Percentiles rank a stretch among this genome's conserved stretches.
Conservation (phyloP, 2,888 invertebrate genomes). For the Scaptomyza parva region DNA sequence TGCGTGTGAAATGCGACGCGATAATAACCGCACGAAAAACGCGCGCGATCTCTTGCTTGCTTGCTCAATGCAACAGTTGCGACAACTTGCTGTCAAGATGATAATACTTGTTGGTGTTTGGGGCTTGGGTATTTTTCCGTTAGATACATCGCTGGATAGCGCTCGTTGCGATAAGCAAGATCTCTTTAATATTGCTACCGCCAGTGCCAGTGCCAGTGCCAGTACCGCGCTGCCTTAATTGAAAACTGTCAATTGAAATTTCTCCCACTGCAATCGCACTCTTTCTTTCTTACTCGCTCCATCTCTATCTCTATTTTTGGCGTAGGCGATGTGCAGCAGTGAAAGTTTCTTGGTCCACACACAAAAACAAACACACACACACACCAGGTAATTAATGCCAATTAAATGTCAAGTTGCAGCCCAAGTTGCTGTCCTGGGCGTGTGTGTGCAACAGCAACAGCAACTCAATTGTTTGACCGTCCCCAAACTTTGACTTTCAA, state of each 20-base stretch:
- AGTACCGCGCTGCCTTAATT: constrained; percentile 65
- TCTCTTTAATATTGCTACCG: constrained; percentile 22
- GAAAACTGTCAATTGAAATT: constrained; percentile 71
- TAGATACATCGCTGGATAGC: constrained; percentile 33
- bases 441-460: constrained; percentile 41
- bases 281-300: constrained; percentile 2
- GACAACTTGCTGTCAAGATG: constrained; percentile 28
- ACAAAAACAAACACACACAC: constrained; percentile 2
- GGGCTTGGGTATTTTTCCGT: constrained; percentile 15
- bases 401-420: constrained; percentile 71
- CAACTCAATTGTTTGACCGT: constrained; percentile 63
- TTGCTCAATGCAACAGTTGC: constrained; percentile 38
- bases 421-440: constrained; percentile 51
- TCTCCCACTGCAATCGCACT: constrained; percentile 13
- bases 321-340: constrained; percentile 67
- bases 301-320: constrained; percentile 50
- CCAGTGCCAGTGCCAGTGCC: no score
- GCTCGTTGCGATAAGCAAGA: constrained; percentile 35
- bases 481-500: constrained; percentile 68
- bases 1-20: constrained; percentile 46
- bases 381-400: constrained; percentile 72
- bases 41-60: constrained; percentile 18
- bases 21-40: constrained; percentile 48
- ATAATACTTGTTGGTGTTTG: constrained; percentile 7
- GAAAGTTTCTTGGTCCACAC: constrained; percentile 67